Base-by-base conservation (phyloP, 2,113 vertebrate species). In the Suricata suricatta region DNA sequence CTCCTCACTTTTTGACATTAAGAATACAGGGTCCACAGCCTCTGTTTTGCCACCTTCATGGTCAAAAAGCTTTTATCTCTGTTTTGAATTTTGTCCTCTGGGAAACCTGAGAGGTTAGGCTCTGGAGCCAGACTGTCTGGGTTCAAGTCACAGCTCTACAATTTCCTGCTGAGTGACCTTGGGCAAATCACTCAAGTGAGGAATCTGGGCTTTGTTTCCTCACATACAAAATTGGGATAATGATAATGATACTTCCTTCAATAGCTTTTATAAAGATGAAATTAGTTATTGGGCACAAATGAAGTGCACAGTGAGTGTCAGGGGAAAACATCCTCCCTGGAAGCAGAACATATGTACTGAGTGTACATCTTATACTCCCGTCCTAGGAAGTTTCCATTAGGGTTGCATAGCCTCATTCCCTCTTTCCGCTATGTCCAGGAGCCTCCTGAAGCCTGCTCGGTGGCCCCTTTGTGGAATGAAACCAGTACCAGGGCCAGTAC, bases 401-500 rank as follows among this genome's bases (percentile, higher is more conserved):
- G 16, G 52, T 35, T 76, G 2, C 11, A 13, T 35, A 50, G 33
- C 14, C 33, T 74, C 31, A 15, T n/a, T 74, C 29, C 17, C 17
- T 60, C 33, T 64, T 63, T 33, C 13, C 3, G 15, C 3, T 25
- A 0, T 23, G 76, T 23, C 25, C 33, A 38, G 44, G 0, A 68
- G 74, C 4, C 88, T 79, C 2, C 74, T 99, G 81, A 99, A 98
- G 35, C 98, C 99, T 99, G 9, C 97, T 60, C 38, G 99, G 99
- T 5, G 99, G 99, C 80, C 99, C 98, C 0, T 99, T 98, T 38
- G 98, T 98, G 3, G 99, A 99, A 19, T 95, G 99, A 1, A 99
- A 99, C 71, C 98, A 98, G 77, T 99, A 99, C 96, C 98, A 99
- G 97, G 99, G 99, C 94, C 99, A 99, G 77, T 98, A 99, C 95